Evolutionary conservation across 2,113 vertebrate genomes (phyloP).

Genomic region (Propithecus coquereli): DNA sequence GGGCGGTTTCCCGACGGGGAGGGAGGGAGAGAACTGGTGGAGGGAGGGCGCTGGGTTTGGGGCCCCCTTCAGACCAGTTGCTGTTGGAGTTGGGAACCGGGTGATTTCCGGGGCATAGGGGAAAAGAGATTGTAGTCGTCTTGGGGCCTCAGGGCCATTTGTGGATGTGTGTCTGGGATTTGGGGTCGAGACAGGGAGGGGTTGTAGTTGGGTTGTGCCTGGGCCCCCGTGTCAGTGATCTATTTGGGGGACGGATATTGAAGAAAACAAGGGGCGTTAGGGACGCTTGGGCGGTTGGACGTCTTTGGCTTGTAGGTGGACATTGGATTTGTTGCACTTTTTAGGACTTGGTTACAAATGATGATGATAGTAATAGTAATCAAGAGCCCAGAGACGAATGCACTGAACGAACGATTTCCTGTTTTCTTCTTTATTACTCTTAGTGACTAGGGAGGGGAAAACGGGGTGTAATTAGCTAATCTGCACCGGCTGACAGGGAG

Average conservation of each 20-base stretch:
- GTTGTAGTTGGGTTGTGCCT: background rate
- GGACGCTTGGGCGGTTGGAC: background rate
- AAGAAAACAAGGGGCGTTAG: background rate
- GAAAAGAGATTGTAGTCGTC: background rate
- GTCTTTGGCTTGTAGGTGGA: constrained; percentile 23
- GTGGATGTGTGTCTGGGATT: background rate
- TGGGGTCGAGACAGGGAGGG: background rate
- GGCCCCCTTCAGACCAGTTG: background rate
- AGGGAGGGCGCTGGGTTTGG: background rate
- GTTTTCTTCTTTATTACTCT: constrained; percentile 44
- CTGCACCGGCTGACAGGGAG: constrained; percentile 4
- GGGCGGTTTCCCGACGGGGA: constrained; percentile 35
- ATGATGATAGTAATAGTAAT: constrained; percentile 56
- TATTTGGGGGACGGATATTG: background rate
- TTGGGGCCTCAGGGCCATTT: background rate
- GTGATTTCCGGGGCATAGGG: constrained; percentile 27
- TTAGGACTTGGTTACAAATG: constrained; percentile 41
- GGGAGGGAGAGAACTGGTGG: background rate
- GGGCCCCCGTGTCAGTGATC: background rate
- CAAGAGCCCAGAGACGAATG: background rate
- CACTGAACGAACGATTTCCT: constrained; percentile 62
- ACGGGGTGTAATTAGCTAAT: constrained; percentile 48
- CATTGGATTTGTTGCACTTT: constrained; percentile 24
- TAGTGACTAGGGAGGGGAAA: constrained; percentile 34
- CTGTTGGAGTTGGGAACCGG: background rate